A percentile compares a stretch with the other conserved stretches of the same genome.
These are phyloP conservation scores for Phymatocera aterrima DNA, from an alignment of 2,888 invertebrate species.

Conservation along the genomic window DNA sequence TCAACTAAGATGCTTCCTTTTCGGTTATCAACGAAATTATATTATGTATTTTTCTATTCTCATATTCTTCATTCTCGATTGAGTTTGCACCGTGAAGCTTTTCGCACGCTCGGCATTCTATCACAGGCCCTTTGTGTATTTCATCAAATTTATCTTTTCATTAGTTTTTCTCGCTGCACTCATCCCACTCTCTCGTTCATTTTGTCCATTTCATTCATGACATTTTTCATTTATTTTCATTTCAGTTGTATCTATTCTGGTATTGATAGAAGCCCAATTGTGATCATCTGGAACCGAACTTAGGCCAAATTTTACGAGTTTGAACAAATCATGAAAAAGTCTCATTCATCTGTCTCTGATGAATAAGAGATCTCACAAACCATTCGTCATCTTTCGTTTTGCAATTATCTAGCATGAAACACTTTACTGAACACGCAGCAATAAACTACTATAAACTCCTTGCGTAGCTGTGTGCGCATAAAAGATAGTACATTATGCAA, in stretches of 20 bases:
- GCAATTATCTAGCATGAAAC: conserved; percentile 14
- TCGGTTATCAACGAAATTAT: no score
- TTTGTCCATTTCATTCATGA: conserved; percentile 20
- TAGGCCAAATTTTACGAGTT: conserved; percentile 27
- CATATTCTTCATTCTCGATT: conserved; percentile 8
- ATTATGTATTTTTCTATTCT: no score
- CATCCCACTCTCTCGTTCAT: background rate
- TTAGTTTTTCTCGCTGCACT: background rate
- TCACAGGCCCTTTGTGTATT: conserved; percentile 5
- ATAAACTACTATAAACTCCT: background rate
- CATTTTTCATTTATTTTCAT: conserved; percentile 38
- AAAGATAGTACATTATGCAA: background rate
- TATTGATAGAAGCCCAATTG: conserved; percentile 40
- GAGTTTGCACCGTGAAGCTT: conserved; percentile 17
- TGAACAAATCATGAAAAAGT: conserved; percentile 1
- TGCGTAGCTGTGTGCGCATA: background rate
- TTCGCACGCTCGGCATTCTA: conserved; percentile 29
- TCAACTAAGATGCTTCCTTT: no score
- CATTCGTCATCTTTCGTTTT: conserved; percentile 10
- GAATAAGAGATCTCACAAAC: conserved; percentile 13
- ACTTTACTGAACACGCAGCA: background rate
- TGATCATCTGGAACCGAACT: conserved; percentile 33
- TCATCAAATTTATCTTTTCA: background rate
- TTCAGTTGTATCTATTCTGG: conserved; percentile 39
- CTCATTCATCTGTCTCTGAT: background rate